Conservation (phyloP, 1,140 invertebrate genomes). For the Tetraneura akinire region DNA sequence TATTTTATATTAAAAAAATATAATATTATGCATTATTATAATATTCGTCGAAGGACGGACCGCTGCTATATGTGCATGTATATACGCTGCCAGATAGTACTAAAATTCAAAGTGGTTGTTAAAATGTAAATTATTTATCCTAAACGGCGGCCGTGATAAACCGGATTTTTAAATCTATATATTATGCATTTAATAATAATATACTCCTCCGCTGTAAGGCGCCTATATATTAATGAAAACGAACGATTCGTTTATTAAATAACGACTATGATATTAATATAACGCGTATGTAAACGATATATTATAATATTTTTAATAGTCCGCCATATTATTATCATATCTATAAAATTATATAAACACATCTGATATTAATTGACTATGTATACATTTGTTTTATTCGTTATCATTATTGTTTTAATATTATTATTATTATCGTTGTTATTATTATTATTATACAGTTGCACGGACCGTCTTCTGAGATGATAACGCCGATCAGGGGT, state of each 20-base stretch:
- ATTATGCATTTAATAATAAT: not conserved
- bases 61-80: no score
- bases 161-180: slow-evolving; percentile 2
- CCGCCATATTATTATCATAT: not conserved
- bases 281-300: not conserved
- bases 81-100: no score
- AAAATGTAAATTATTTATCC: not conserved
- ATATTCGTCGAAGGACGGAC: no score
- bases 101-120: no score
- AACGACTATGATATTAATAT: no score
- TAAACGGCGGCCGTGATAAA: not conserved
- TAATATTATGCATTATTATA: no score
- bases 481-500: not conserved
- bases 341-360: not conserved
- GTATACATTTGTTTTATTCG: not conserved
- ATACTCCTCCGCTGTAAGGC: not conserved
- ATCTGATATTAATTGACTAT: not conserved
- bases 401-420: no score
- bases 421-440: no score
- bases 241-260: slow-evolving; percentile 21
- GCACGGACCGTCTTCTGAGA: not conserved
- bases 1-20: no score
- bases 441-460: no score
- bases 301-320: not conserved
- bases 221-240: slow-evolving; percentile 14